A percentile compares a stretch with the other conserved stretches of the same genome.
phyloP scores from a whole-genome alignment of 1,140 invertebrate species.

The Sinonovacula constricta region DNA sequence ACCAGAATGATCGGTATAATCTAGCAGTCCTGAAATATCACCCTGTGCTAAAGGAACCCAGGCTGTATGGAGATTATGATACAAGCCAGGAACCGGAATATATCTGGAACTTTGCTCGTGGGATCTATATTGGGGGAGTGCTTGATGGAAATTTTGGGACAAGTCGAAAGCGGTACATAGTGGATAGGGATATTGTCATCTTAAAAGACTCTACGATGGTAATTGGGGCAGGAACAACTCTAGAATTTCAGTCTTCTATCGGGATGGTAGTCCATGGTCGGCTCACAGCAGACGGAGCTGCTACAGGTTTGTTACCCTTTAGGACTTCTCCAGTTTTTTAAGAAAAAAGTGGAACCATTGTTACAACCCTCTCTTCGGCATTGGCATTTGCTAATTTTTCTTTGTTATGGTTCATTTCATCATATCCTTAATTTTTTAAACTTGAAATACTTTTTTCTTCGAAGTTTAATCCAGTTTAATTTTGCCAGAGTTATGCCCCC shows the following conservation, averaged over 20 bases:
- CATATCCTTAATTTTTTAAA: too few species aligned
- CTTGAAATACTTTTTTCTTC: too few species aligned
- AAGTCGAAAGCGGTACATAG: slow-evolving; percentile 62
- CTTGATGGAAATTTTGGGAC: slow-evolving; percentile 62
- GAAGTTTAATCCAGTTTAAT: too few species aligned
- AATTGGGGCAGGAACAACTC: slow-evolving; percentile 86
- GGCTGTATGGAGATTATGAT: slow-evolving; percentile 64
- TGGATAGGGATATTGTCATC: slow-evolving; percentile 76
- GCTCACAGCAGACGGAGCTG: slow-evolving; percentile 82
- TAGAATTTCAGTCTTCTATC: slow-evolving; percentile 90
- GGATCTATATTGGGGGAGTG: slow-evolving; percentile 66
- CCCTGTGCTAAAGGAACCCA: slow-evolving; percentile 68
- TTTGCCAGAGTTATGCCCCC: too few species aligned
- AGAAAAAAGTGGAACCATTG: too few species aligned
- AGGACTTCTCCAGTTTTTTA: not conserved
- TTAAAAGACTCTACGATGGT: slow-evolving; percentile 59
- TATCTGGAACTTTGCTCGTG: slow-evolving; percentile 60
- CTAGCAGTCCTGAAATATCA: slow-evolving; percentile 76
- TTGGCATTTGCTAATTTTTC: too few species aligned
- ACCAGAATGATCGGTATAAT: slow-evolving; percentile 75
- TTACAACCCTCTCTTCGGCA: too few species aligned
- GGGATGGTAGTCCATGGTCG: slow-evolving; percentile 98
- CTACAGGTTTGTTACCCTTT: not conserved
- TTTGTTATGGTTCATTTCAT: too few species aligned
- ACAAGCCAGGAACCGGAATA: slow-evolving; percentile 62